Evolutionary conservation across 1,140 invertebrate species (phyloP).

Genomic region (Stenopsyche tienmushanensis): DNA sequence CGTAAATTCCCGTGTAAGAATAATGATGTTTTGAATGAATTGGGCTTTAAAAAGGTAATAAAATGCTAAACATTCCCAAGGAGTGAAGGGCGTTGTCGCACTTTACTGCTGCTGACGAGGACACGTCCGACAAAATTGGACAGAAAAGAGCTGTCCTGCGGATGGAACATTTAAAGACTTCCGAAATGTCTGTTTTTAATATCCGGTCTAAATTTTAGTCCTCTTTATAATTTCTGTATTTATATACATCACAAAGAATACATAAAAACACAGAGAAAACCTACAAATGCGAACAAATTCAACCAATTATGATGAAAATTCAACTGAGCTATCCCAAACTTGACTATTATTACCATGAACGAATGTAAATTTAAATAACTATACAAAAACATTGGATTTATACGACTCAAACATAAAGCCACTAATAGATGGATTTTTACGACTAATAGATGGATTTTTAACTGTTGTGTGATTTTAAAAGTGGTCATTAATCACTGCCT

Average conservation of each 20-base stretch:
- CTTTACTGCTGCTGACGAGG: neutral
- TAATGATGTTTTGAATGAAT: conserved; percentile 22
- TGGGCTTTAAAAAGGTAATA: conserved; percentile 6
- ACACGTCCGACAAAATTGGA: neutral
- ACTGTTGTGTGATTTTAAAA: too few species aligned
- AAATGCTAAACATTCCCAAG: conserved; percentile 3
- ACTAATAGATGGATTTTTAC: too few species aligned
- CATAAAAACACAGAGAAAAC: too few species aligned
- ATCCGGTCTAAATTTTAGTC: neutral
- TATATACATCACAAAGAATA: too few species aligned
- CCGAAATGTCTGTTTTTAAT: neutral
- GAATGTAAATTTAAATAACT: neutral
- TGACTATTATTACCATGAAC: neutral
- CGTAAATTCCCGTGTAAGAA: conserved; percentile 9
- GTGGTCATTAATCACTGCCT: too few species aligned
- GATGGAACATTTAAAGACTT: neutral
- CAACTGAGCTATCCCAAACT: too few species aligned
- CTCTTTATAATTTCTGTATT: neutral
- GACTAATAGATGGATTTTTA: too few species aligned
- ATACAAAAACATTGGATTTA: too few species aligned
- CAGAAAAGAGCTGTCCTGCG: neutral
- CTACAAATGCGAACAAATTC: too few species aligned
- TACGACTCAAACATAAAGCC: too few species aligned
- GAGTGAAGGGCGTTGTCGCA: neutral
- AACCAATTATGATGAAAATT: too few species aligned